Evolutionary conservation across 2,888 invertebrate genomes (phyloP).

Genomic region (Hylaea fasciaria): DNA sequence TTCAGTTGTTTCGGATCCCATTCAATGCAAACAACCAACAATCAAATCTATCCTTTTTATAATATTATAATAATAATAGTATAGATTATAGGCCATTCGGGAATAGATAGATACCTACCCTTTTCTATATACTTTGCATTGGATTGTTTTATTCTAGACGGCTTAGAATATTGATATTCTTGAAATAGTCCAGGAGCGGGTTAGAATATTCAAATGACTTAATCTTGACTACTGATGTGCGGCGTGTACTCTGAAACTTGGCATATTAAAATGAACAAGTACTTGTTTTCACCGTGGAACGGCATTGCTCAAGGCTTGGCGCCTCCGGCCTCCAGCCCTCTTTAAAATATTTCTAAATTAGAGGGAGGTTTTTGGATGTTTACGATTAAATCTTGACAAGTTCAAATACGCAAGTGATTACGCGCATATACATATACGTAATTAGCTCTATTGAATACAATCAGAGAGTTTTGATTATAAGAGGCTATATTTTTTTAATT

Average conservation of each 20-base stretch:
- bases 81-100: too few relatives aligned
- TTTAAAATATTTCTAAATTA: conserved; percentile 49
- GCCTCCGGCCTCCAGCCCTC: conserved; percentile 57
- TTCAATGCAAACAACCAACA: too few relatives aligned
- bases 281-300: conserved; percentile 79
- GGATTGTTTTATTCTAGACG: too few relatives aligned
- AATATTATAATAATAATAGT: too few relatives aligned
- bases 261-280: conserved; percentile 84
- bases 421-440: neutral
- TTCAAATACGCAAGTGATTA: neutral
- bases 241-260: conserved; percentile 62
- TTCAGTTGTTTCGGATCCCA: too few relatives aligned
- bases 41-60: too few relatives aligned
- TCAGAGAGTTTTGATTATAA: too few relatives aligned
- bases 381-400: conserved; percentile 23
- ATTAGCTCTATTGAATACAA: neutral
- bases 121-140: too few relatives aligned
- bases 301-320: conserved; percentile 73
- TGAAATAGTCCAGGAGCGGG: too few relatives aligned
- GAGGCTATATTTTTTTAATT: too few relatives aligned
- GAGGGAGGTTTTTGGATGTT: conserved; percentile 42
- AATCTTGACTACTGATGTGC: conserved; percentile 10
- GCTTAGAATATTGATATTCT: too few relatives aligned
- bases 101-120: too few relatives aligned
- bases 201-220: neutral